Percentiles rank a stretch among this genome's conserved stretches.
Evolutionary conservation across 2,888 invertebrate species (phyloP).

Genomic region (Hemaris fuciformis): DNA sequence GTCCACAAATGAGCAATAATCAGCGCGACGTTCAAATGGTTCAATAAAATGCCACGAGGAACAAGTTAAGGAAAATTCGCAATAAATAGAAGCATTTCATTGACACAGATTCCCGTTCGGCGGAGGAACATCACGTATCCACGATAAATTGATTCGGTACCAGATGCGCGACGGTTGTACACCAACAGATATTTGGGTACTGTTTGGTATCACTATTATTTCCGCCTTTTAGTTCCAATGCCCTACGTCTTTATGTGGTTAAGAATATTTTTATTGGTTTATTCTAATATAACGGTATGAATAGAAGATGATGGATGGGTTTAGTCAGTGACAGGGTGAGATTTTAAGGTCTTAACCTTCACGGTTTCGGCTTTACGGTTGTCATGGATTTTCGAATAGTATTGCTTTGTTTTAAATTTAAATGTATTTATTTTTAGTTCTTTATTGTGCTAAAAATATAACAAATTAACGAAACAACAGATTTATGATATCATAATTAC

Average conservation of each 20-base stretch:
- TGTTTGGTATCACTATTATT: conserved; percentile 40
- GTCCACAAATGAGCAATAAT: neutral
- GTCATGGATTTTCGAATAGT: too few relatives aligned
- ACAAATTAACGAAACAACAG: too few relatives aligned
- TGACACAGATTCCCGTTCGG: conserved; percentile 22
- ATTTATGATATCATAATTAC: too few relatives aligned
- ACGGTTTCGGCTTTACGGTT: too few relatives aligned
- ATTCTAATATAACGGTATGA: neutral
- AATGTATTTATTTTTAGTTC: too few relatives aligned
- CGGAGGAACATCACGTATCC: conserved; percentile 45
- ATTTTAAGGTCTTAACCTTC: too few relatives aligned
- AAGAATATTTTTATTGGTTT: neutral
- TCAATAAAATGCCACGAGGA: conserved; percentile 5
- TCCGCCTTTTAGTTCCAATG: conserved; percentile 14
- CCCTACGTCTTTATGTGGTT: neutral
- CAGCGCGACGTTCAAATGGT: conserved; percentile 1
- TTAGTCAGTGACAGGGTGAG: too few relatives aligned
- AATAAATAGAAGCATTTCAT: conserved; percentile 18
- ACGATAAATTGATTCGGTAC: conserved; percentile 55
- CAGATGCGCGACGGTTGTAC: conserved; percentile 46
- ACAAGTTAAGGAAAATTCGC: neutral
- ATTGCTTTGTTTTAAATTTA: too few relatives aligned
- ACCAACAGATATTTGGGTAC: conserved; percentile 43
- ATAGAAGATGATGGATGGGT: neutral
- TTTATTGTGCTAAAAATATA: too few relatives aligned